These are phyloP conservation scores for Brachypterus glaber DNA, from an alignment of 2,888 invertebrate species.

Conservation along the genomic window DNA sequence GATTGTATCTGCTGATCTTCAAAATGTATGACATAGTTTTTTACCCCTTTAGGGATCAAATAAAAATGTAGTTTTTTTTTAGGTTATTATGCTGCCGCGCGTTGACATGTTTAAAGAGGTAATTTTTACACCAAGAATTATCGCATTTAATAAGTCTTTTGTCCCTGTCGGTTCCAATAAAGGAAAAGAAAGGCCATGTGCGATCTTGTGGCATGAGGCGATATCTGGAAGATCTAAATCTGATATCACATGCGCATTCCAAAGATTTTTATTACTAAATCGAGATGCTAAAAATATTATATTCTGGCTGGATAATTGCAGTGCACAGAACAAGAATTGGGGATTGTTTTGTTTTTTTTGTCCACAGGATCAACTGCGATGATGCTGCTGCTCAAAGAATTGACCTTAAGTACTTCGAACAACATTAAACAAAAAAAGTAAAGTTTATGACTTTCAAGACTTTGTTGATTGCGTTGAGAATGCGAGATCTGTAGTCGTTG, in stretches of 20 bases:
- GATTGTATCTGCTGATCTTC: slow-evolving; percentile 5
- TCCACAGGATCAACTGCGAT: not conserved
- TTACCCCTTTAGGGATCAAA: slow-evolving; percentile 2
- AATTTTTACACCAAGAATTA: slow-evolving; percentile 14
- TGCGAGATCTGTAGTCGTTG: not conserved
- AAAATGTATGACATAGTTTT: slow-evolving; percentile 8
- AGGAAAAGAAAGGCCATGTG: slow-evolving; percentile 9
- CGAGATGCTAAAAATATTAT: slow-evolving; percentile 8
- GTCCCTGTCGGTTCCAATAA: slow-evolving; percentile 9
- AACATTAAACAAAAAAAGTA: not conserved
- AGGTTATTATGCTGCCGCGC: slow-evolving; percentile 14
- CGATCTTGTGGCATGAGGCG: slow-evolving; percentile 13
- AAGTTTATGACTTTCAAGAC: not conserved
- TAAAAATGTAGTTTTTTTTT: slow-evolving; percentile 4
- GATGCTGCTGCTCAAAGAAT: not conserved
- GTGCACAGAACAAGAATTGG: slow-evolving; percentile 15
- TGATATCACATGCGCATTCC: slow-evolving; percentile 13
- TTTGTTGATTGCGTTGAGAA: not conserved
- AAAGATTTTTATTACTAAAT: slow-evolving; percentile 8
- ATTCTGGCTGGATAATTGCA: slow-evolving; percentile 16
- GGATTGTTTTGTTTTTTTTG: slow-evolving; percentile 10
- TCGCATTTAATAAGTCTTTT: slow-evolving; percentile 13
- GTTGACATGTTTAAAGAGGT: slow-evolving; percentile 14
- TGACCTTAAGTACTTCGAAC: not conserved
- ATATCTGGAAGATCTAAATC: slow-evolving; percentile 11